Evolutionary conservation across 2,113 vertebrate genomes (phyloP).

Genomic region (Tretioscincus oriximinensis): DNA sequence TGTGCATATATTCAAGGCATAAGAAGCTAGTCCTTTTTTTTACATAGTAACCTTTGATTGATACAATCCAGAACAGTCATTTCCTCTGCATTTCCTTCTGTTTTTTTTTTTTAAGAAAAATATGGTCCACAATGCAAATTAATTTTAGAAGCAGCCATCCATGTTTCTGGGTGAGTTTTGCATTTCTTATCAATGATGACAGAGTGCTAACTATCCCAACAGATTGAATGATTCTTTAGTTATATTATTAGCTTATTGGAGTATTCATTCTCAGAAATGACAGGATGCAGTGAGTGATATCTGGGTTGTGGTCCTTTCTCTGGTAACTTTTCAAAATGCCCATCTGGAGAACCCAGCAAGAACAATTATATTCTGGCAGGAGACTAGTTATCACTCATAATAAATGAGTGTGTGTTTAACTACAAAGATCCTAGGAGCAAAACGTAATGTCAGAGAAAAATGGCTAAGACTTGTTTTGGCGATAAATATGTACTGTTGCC

Average conservation of each 20-base stretch:
- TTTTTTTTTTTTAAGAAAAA: too few species aligned
- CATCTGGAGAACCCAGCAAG: background rate
- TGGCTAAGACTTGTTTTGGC: conserved; percentile 60
- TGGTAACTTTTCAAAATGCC: background rate
- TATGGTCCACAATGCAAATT: too few species aligned
- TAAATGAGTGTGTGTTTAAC: conserved; percentile 9
- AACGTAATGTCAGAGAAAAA: conserved; percentile 59
- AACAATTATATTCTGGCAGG: background rate
- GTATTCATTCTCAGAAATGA: background rate
- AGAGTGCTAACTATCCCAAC: background rate
- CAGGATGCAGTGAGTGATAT: background rate
- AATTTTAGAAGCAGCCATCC: background rate
- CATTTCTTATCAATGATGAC: background rate
- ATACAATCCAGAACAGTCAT: too few species aligned
- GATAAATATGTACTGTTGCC: conserved; percentile 54
- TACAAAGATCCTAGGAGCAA: conserved; percentile 42
- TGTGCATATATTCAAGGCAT: too few species aligned
- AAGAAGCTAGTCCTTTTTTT: too few species aligned
- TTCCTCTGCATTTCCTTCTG: too few species aligned
- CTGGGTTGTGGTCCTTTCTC: background rate
- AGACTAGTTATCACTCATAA: conserved; percentile 7
- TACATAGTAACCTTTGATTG: too few species aligned
- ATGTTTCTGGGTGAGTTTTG: background rate
- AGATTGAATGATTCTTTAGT: background rate
- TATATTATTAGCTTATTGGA: background rate